Conservation (phyloP, 2,888 invertebrate genomes). For the Cerastis rubricosa region DNA sequence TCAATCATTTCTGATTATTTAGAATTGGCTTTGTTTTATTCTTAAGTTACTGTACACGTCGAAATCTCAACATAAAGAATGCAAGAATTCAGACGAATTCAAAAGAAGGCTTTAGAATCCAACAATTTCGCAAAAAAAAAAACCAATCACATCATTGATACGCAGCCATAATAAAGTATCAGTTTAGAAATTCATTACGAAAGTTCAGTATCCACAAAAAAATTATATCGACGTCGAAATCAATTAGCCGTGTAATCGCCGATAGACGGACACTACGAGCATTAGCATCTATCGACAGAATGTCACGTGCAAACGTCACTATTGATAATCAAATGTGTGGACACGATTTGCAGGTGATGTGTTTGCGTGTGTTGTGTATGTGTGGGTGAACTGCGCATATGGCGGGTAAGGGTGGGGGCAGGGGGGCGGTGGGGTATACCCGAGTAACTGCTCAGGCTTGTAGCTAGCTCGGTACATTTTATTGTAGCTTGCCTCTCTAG, state of each 20-base stretch:
- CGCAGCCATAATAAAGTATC: not conserved
- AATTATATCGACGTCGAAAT: constrained; percentile 55
- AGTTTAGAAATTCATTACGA: not conserved
- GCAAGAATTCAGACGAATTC: not conserved
- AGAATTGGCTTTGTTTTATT: not conserved
- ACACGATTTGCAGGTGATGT: constrained; percentile 78
- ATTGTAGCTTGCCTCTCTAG: constrained; percentile 89
- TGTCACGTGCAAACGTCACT: constrained; percentile 82
- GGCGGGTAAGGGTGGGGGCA: constrained; percentile 71
- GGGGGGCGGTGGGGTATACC: constrained; percentile 73
- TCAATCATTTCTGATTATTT: not conserved
- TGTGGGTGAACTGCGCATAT: constrained; percentile 86
- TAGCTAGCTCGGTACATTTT: constrained; percentile 90
- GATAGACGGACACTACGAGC: constrained; percentile 63
- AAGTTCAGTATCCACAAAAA: not conserved
- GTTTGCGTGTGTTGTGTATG: constrained; percentile 71
- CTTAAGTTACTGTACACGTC: not conserved
- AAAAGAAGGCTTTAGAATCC: not conserved
- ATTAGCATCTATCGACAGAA: constrained; percentile 80
- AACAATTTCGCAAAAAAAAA: not conserved
- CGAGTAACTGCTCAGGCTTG: constrained; percentile 89
- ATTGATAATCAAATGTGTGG: constrained; percentile 76
- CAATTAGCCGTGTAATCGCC: constrained; percentile 79
- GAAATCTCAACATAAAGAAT: not conserved
- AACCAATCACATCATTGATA: too few relatives aligned